Evolutionary conservation across 2,888 invertebrate species (phyloP).

Genomic region (Nephrocerus scutellatus): DNA sequence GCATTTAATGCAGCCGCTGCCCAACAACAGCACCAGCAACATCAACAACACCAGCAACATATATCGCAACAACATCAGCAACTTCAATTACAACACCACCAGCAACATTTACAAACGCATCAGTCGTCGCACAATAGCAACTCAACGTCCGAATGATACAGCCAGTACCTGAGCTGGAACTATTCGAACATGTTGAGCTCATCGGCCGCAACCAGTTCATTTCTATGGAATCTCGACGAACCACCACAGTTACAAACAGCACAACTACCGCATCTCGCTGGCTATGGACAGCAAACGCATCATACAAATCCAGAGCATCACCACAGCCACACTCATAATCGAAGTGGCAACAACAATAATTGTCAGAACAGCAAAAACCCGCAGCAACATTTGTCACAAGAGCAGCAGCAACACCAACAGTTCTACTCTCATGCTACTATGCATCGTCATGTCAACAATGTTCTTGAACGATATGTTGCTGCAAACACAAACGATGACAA

Average conservation of each 20-base stretch:
- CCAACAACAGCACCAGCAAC: constrained; percentile 34
- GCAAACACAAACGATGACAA: constrained; percentile 17
- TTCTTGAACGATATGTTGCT: constrained; percentile 11
- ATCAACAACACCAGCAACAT: constrained; percentile 34
- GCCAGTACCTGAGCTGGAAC: constrained; percentile 46
- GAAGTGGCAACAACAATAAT: constrained; percentile 14
- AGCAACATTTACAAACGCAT: constrained; percentile 39
- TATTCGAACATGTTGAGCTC: constrained; percentile 36
- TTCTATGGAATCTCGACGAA: constrained; percentile 40
- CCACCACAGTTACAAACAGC: constrained; percentile 16
- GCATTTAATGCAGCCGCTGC: constrained; percentile 36
- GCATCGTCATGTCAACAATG: too few relatives aligned
- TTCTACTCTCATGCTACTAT: constrained; percentile 22
- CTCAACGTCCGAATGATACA: constrained; percentile 36
- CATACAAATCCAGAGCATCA: constrained; percentile 24
- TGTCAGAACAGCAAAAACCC: constrained; percentile 24
- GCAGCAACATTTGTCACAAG: constrained; percentile 7
- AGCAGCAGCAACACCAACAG: constrained; percentile 19
- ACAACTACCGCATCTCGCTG: constrained; percentile 13
- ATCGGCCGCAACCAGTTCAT: constrained; percentile 24
- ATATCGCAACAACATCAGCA: constrained; percentile 33
- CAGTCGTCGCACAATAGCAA: constrained; percentile 42
- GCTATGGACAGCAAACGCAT: too few relatives aligned
- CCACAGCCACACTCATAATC: constrained; percentile 16
- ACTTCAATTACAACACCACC: constrained; percentile 34